Percentiles rank a stretch among this genome's conserved stretches.
phyloP scores from a whole-genome alignment of 1,140 invertebrate genomes.

The Dendroctonus ponderosae region DNA sequence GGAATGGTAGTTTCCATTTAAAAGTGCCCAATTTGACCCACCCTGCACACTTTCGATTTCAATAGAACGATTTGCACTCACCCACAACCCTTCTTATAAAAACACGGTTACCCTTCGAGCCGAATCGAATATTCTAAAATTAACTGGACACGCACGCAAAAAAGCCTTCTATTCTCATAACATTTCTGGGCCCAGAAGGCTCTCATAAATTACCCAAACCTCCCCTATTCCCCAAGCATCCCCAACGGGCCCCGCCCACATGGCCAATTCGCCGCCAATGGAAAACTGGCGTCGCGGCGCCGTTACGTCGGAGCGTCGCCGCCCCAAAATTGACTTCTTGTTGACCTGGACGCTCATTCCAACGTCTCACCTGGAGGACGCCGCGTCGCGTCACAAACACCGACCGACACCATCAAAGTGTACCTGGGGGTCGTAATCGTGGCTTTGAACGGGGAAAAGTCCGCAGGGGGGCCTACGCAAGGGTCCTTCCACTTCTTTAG shows the following conservation, averaged over 20 bases:
- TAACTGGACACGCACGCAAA: conserved; percentile 20
- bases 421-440: conserved; percentile 34
- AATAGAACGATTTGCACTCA: too few relatives aligned
- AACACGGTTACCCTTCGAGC: neutral
- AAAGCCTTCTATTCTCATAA: conserved; percentile 15
- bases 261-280: conserved; percentile 31
- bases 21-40: too few relatives aligned
- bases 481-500: conserved; percentile 29
- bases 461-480: conserved; percentile 27
- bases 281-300: conserved; percentile 38
- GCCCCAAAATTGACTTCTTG: conserved; percentile 34
- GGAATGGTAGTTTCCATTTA: too few relatives aligned
- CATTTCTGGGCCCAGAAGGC: conserved; percentile 44
- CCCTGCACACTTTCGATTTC: too few relatives aligned
- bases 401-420: conserved; percentile 20
- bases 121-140: conserved; percentile 15
- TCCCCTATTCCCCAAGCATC: conserved; percentile 17
- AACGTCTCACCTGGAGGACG: conserved; percentile 28
- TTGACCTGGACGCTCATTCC: conserved; percentile 27
- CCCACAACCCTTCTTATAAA: neutral
- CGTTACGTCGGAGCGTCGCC: conserved; percentile 33
- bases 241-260: conserved; percentile 18
- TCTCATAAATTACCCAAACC: conserved; percentile 31
- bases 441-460: conserved; percentile 35
- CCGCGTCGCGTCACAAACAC: conserved; percentile 20